These are phyloP conservation scores for Crossocerus cetratus DNA, from an alignment of 2,888 invertebrate species.

Conservation along the genomic window DNA sequence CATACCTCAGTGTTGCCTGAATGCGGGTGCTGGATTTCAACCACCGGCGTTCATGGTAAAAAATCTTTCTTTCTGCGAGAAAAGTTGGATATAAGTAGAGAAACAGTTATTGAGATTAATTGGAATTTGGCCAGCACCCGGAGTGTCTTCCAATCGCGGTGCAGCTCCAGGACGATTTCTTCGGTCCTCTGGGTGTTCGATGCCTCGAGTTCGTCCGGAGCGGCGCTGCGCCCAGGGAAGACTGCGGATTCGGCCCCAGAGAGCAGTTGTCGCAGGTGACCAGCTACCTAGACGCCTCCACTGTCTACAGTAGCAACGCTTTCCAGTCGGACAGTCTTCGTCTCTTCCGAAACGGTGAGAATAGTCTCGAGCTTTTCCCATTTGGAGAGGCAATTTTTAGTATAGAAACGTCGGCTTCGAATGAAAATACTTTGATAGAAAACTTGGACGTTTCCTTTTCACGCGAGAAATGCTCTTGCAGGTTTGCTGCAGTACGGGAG, in stretches of 20 bases:
- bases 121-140: slow-evolving; percentile 82
- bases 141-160: slow-evolving; percentile 91
- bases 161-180: slow-evolving; percentile 85
- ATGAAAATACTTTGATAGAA: background rate
- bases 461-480: slow-evolving; percentile 31
- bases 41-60: slow-evolving; percentile 82
- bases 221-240: slow-evolving; percentile 87
- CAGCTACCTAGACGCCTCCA: slow-evolving; percentile 89
- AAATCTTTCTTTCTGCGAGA: background rate
- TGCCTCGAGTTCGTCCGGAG: slow-evolving; percentile 92
- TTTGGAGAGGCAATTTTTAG: background rate
- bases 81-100: background rate
- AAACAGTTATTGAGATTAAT: background rate
- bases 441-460: too few species aligned
- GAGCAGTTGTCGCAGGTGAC: slow-evolving; percentile 93
- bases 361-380: background rate
- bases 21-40: slow-evolving; percentile 81
- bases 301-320: slow-evolving; percentile 88
- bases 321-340: slow-evolving; percentile 85
- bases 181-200: slow-evolving; percentile 83
- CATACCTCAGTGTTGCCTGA: slow-evolving; percentile 86
- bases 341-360: slow-evolving; percentile 84
- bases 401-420: too few species aligned
- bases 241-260: slow-evolving; percentile 89
- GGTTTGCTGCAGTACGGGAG: slow-evolving; percentile 80